A percentile compares a stretch with the other conserved stretches of the same genome.
Conservation (phyloP, 2,888 invertebrate species). For the Notodonta ziczac region DNA sequence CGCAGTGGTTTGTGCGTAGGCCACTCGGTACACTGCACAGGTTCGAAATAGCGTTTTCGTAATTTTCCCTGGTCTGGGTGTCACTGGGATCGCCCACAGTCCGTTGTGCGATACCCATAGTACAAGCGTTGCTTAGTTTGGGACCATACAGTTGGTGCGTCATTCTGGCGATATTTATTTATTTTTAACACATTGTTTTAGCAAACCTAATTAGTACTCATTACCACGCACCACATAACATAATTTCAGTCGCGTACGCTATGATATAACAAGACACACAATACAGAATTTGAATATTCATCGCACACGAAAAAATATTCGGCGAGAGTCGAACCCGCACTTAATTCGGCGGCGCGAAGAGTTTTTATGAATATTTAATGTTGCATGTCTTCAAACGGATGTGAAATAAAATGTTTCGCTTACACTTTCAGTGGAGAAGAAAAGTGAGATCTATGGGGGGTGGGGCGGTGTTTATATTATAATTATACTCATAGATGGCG, state of each 20-base stretch:
- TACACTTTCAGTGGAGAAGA: neutral
- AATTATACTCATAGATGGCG: too few relatives aligned
- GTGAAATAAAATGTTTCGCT: slow-evolving; percentile 2
- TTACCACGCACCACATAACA: neutral
- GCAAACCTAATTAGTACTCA: neutral
- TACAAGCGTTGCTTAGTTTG: too few relatives aligned
- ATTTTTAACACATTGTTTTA: too few relatives aligned
- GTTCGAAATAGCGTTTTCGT: too few relatives aligned
- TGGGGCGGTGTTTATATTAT: too few relatives aligned
- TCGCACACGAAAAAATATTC: neutral
- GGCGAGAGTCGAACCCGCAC: slow-evolving; percentile 6
- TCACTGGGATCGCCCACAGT: too few relatives aligned
- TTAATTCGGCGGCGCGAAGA: slow-evolving; percentile 3
- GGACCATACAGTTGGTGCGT: too few relatives aligned
- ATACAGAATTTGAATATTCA: slow-evolving; percentile 7
- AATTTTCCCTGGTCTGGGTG: too few relatives aligned
- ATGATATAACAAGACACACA: slow-evolving; percentile 5
- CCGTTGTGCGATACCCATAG: too few relatives aligned
- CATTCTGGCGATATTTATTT: too few relatives aligned
- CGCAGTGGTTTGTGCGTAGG: too few relatives aligned
- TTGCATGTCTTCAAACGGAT: neutral
- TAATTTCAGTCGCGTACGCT: neutral
- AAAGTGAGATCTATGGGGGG: neutral
- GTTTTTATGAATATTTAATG: slow-evolving; percentile 6
- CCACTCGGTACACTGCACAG: too few relatives aligned